Percentiles rank a stretch among this genome's conserved stretches.
These are phyloP conservation scores for Agrochola lota DNA, from an alignment of 2,888 invertebrate species.

Conservation along the genomic window DNA sequence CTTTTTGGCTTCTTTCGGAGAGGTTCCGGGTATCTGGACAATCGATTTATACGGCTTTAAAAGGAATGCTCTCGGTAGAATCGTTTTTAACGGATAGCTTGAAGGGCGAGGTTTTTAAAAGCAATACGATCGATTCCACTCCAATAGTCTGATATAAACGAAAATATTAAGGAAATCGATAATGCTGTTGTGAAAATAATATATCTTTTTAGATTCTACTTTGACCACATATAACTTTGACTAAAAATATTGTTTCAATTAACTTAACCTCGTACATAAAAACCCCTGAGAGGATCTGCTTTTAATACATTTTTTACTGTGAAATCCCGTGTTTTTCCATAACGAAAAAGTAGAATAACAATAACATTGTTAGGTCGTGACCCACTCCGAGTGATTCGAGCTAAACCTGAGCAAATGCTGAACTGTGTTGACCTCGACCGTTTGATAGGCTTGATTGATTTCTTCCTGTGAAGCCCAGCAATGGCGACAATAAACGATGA, in stretches of 20 bases:
- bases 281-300: background rate
- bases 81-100: background rate
- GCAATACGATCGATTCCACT: background rate
- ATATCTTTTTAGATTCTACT: background rate
- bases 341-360: background rate
- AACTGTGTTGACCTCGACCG: conserved; percentile 46
- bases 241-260: background rate
- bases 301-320: background rate
- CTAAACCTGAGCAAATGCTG: conserved; percentile 22
- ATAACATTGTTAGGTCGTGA: conserved; percentile 3
- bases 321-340: background rate
- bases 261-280: background rate
- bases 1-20: conserved; percentile 19
- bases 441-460: conserved; percentile 51
- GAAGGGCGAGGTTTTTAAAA: background rate
- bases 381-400: conserved; percentile 15
- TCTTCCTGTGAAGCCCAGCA: conserved; percentile 43
- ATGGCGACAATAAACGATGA: conserved; percentile 10
- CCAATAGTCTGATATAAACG: background rate
- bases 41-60: conserved; percentile 29
- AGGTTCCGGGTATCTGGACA: conserved; percentile 11
- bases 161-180: background rate
- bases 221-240: background rate
- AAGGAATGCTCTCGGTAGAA: background rate
- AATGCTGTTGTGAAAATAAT: background rate